phyloP scores from a whole-genome alignment of 2,797 vertebrate species.

The Bryconaethiops microstoma region DNA sequence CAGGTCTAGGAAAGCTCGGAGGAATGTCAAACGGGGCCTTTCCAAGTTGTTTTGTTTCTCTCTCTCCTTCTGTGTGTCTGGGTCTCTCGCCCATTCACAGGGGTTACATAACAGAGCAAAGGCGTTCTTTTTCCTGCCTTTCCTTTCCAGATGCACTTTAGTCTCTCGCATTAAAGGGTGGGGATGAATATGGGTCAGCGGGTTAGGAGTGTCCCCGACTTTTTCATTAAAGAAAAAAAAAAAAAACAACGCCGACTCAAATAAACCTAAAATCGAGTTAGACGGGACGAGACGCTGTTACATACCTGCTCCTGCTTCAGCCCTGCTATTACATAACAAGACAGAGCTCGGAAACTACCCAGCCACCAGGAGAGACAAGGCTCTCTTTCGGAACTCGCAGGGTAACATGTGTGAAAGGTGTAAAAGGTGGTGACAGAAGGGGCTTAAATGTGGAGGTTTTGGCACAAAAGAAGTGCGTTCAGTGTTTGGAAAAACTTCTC shows the following conservation, averaged over 20 bases:
- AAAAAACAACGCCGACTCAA: constrained; percentile 44
- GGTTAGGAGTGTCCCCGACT: constrained; percentile 81
- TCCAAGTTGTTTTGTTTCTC: constrained; percentile 64
- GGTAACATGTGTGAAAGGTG: background rate
- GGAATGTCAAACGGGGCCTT: constrained; percentile 51
- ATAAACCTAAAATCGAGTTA: constrained; percentile 66
- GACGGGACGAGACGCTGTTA: constrained; percentile 43
- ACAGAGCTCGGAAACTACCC: constrained; percentile 65
- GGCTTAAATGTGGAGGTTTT: background rate
- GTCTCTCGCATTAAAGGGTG: constrained; percentile 71
- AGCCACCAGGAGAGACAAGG: constrained; percentile 66
- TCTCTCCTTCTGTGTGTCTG: constrained; percentile 46
- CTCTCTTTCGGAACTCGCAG: background rate
- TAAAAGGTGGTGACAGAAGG: background rate
- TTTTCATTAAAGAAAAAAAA: constrained; percentile 48
- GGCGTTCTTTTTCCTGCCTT: constrained; percentile 71
- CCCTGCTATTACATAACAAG: constrained; percentile 77
- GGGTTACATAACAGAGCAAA: constrained; percentile 82
- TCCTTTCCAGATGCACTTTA: constrained; percentile 79
- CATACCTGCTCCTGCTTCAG: constrained; percentile 69
- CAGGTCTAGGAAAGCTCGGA: constrained; percentile 24
- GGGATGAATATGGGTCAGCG: constrained; percentile 81
- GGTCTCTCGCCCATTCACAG: constrained; percentile 69
- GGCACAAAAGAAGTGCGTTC: background rate
- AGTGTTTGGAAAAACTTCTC: constrained; percentile 6